Evolutionary conservation across 2,888 invertebrate genomes (phyloP).

Genomic region (Dusona sp.): DNA sequence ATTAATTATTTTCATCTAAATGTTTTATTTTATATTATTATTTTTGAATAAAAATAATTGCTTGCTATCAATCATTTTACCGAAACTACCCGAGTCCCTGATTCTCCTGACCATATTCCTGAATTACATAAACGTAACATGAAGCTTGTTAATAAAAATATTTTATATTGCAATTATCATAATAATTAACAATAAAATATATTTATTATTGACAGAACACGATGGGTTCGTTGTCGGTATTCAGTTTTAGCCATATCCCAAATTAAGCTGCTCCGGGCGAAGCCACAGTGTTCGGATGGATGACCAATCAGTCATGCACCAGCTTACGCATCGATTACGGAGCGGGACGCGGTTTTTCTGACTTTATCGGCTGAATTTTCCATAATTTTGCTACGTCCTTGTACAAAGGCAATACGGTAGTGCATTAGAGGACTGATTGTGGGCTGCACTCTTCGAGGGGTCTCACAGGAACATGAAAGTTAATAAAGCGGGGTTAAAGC

Average conservation of each 20-base stretch:
- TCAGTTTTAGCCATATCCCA: too few species aligned
- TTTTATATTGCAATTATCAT: neutral
- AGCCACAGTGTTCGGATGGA: neutral
- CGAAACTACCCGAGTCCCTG: neutral
- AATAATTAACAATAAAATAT: neutral
- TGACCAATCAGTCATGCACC: neutral
- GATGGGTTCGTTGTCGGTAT: too few species aligned
- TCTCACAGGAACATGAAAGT: too few species aligned
- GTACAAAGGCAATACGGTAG: neutral
- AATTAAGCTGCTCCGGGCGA: neutral
- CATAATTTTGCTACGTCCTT: neutral
- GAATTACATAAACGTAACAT: too few species aligned
- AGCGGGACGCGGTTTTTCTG: too few species aligned
- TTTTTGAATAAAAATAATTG: conserved; percentile 7
- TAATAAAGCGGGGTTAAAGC: too few species aligned
- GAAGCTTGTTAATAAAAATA: neutral
- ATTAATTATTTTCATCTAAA: conserved; percentile 4
- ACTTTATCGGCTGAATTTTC: too few species aligned
- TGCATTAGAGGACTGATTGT: too few species aligned
- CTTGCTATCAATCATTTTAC: conserved; percentile 2
- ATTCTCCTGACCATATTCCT: neutral
- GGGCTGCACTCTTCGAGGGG: too few species aligned
- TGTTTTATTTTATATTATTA: neutral
- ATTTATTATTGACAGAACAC: neutral
- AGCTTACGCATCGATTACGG: too few species aligned